phyloP scores from a whole-genome alignment of 2,113 vertebrate species.

The Salvelinus namaycush region DNA sequence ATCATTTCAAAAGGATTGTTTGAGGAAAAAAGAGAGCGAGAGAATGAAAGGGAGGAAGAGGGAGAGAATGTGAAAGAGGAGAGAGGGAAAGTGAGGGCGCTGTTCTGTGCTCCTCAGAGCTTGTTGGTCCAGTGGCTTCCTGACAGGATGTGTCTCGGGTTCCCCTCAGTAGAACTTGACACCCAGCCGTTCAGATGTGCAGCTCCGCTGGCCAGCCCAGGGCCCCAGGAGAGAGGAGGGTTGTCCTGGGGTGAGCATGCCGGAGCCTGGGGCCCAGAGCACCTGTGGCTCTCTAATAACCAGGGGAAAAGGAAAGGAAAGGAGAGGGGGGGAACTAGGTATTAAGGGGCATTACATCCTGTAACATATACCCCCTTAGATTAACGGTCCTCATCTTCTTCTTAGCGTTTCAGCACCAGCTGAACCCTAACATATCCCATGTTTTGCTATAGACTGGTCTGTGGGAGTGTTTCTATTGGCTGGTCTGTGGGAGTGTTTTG shows the following conservation, averaged over 20 bases:
- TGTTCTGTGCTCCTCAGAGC: background rate
- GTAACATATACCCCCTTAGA: slow-evolving; percentile 61
- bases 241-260: slow-evolving; percentile 14
- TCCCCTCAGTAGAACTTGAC: slow-evolving; percentile 63
- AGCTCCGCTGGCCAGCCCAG: slow-evolving; percentile 45
- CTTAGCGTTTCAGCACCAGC: slow-evolving; percentile 53
- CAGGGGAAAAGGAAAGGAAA: slow-evolving; percentile 28
- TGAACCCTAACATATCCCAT: slow-evolving; percentile 9
- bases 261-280: too few species aligned
- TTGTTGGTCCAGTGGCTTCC: slow-evolving; percentile 59
- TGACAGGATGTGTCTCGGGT: slow-evolving; percentile 64
- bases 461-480: too few species aligned
- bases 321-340: slow-evolving; percentile 44
- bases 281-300: background rate
- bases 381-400: slow-evolving; percentile 60
- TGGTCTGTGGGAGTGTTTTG: too few species aligned
- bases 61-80: background rate
- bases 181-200: slow-evolving; percentile 59
- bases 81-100: too few species aligned
- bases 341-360: slow-evolving; percentile 54
- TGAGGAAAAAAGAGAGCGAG: slow-evolving; percentile 15
- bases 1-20: slow-evolving; percentile 24
- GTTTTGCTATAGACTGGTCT: too few species aligned
- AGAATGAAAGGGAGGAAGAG: too few species aligned
- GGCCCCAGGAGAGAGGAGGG: slow-evolving; percentile 49